Base-by-base conservation (phyloP, 2,113 vertebrate genomes). In the Rattus rattus region DNA sequence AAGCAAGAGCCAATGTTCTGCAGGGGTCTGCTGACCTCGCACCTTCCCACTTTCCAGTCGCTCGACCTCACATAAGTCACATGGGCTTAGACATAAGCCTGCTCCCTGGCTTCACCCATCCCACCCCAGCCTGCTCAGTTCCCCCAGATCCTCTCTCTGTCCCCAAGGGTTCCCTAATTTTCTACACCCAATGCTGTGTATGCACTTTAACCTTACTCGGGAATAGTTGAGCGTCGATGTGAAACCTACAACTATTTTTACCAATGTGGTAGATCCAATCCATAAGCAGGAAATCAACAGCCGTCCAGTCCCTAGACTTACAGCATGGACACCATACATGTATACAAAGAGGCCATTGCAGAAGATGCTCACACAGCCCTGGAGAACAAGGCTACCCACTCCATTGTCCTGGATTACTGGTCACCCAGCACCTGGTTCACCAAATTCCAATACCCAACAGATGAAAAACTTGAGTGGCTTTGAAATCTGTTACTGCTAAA, bases 21-120 rank as follows among this genome's bases (percentile, higher is more conserved):
- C 20, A n/a, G 30, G 7, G 30, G 52, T 0, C 12, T 22, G 33
- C 20, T 1, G 11, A 22, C 67, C 33, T 81, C 75, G 30, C 12
- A 1, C 3, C 54, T 1, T 12, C 1, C 43, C 17, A 4, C 1
- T 79, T 56, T 49, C 83, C 0, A 17, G 12, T 6, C 39, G 6
- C 43, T 43, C 24, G 4, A 17, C 69, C 75, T 33, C 0, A 4
- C 0, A 2, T 5, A 0, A 10, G 26, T 54, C 30, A n/a, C 63
- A 16, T 5, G 1, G 56, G 22, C 56, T 7, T 83, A 13, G 22
- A 61, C 24, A n/a, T 59, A 61, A 59, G 36, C 24, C n/a, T 39
- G 28, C 20, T 33, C 43, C 67, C 43, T 30, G 0, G 3, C 43
- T 77, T 56, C 14, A 1, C 54, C 19, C 20, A 17, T 61, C 33